Base-by-base conservation (phyloP, 2,888 invertebrate genomes). In the Pollenia angustigena region DNA sequence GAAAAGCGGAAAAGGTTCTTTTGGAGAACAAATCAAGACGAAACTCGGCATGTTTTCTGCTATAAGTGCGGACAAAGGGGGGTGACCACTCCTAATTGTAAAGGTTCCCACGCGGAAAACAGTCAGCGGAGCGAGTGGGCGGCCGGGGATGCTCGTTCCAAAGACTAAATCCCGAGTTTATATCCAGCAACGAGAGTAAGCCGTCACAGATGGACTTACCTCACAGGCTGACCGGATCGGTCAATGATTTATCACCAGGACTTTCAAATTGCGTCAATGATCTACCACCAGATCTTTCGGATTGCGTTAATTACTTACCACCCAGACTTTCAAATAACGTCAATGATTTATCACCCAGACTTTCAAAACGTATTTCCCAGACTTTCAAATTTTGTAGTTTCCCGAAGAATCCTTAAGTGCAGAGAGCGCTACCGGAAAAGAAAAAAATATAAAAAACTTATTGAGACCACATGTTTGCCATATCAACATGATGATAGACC, bases 141-240 rank as follows among this genome's bases (percentile, higher is more conserved):
- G 14, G 14, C n/a, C 64, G 76, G 66, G 76, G 76, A 66, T 12
- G 9, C 40, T 58, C 68, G 58, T 68, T 69, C 58, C 14, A 4
- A 40, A 11, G 50, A 79, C 2, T 40, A 48, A 58, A 58, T 16
- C 78, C 68, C 68, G 78, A 58, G 56, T 40, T 23, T 2, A n/a
- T 12, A 16, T 11, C 0, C 2, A 11, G 40, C n/a, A 54, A 2
- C 2, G 78, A 58, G 16, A 10, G 46, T 42, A 58, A 68, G 18
- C 48, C 48, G 10, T 48, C 64, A 52, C 46, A 60, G 72, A 48
- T 14, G 48, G 16, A 48, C 23, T 18, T 58, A 16, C 72, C 12
- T 18, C 46, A 1, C 23, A 14, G 42, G 9, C n/a, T 2, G n/a
- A 8, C 52, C 4, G 7, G 14, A 12, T 4, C 56, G 4, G 4